Evolutionary conservation across 53 echinoderm and acorn worm genomes (phyloP).

Genomic region (Zoroaster sp.): DNA sequence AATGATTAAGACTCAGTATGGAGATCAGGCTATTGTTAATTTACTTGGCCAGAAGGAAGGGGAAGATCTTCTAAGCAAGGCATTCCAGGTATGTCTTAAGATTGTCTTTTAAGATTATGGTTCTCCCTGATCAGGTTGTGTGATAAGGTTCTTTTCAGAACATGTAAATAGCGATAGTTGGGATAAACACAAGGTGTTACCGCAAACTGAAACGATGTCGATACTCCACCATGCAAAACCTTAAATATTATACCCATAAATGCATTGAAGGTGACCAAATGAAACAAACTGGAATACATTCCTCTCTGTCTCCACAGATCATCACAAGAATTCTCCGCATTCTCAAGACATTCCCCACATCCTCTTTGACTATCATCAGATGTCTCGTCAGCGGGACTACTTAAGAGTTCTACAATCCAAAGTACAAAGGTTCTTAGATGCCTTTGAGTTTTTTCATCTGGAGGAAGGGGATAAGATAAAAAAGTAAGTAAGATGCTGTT

Average conservation of each 20-base stretch:
- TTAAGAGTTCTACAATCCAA: conserved; percentile 68
- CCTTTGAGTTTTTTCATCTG: conserved; percentile 78
- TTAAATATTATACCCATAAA: too few relatives aligned
- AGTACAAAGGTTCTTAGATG: conserved; percentile 62
- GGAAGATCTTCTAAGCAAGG: conserved; percentile 89
- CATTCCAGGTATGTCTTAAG: conserved; percentile 74
- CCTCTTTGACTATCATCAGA: conserved; percentile 87
- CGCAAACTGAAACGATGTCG: too few relatives aligned
- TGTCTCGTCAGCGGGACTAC: conserved; percentile 73
- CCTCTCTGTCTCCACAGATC: conserved; percentile 16
- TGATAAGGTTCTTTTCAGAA: too few relatives aligned
- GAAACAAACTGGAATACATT: too few relatives aligned
- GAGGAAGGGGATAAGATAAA: conserved; percentile 56
- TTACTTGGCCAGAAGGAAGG: conserved; percentile 88
- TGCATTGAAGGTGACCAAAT: too few relatives aligned
- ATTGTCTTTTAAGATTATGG: too few relatives aligned
- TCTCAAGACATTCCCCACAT: conserved; percentile 69
- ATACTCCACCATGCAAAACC: too few relatives aligned
- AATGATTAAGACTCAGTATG: not conserved
- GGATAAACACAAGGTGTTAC: too few relatives aligned
- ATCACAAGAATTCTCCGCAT: conserved; percentile 84
- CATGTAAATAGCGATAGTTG: too few relatives aligned
- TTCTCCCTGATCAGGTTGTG: too few relatives aligned
- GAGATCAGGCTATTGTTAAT: conserved; percentile 88
- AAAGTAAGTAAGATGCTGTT: not conserved